These are phyloP conservation scores for Anniella stebbinsi DNA, from an alignment of 2,797 vertebrate genomes.

Conservation along the genomic window DNA sequence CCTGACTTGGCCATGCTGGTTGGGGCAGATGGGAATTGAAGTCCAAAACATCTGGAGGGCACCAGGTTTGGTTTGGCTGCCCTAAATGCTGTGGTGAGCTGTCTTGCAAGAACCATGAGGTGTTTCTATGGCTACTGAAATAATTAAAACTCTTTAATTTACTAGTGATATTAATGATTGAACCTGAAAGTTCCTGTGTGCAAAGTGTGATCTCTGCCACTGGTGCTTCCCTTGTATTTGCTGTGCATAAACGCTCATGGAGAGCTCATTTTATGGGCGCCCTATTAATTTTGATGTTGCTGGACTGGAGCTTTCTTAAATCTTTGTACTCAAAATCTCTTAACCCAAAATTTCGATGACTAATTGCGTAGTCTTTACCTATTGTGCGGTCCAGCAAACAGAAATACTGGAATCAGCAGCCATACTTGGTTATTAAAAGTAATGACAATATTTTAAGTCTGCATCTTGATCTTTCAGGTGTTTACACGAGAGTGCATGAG, in stretches of 20 bases:
- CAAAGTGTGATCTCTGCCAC: background rate
- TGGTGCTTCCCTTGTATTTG: background rate
- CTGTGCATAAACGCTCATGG: background rate
- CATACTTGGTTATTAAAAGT: background rate
- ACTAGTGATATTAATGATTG: background rate
- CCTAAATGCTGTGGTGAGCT: background rate
- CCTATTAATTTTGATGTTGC: background rate
- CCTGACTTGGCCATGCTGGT: too few species aligned
- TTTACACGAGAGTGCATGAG: conserved; percentile 98
- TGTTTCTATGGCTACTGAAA: background rate
- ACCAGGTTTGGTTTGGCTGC: background rate
- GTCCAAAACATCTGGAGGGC: too few species aligned
- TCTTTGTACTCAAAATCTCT: background rate
- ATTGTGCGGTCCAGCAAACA: background rate
- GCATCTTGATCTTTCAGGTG: conserved; percentile 81
- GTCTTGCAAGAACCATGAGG: background rate
- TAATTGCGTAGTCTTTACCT: background rate
- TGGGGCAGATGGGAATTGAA: too few species aligned
- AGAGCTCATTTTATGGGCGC: background rate
- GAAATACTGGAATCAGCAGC: background rate
- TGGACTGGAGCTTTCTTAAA: background rate
- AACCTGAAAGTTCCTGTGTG: background rate
- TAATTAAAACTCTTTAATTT: background rate
- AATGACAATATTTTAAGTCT: background rate
- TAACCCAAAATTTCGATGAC: background rate